phyloP scores from a whole-genome alignment of 2,888 invertebrate species.

The Sialis fuliginosa region DNA sequence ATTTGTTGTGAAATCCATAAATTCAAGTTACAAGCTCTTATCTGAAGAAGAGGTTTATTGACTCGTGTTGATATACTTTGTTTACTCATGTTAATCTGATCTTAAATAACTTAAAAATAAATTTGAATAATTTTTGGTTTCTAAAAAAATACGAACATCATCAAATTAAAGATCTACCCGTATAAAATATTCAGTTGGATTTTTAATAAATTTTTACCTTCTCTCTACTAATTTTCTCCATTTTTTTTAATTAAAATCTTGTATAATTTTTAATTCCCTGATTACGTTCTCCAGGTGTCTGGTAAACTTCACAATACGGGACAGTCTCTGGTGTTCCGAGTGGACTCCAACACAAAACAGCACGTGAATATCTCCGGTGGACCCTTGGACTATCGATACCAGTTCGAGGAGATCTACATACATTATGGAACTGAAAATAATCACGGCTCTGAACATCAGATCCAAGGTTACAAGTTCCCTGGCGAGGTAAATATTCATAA shows the following conservation, averaged over 20 bases:
- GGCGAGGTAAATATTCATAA: conserved; percentile 63
- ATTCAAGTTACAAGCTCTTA: too few species aligned
- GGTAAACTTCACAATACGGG: conserved; percentile 86
- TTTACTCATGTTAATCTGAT: too few species aligned
- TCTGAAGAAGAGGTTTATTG: too few species aligned
- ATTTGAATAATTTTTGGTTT: too few species aligned
- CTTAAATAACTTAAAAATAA: too few species aligned
- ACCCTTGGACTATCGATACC: conserved; percentile 87
- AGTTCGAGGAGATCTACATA: conserved; percentile 89
- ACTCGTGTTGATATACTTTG: too few species aligned
- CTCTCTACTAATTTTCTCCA: not conserved
- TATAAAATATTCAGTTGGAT: not conserved
- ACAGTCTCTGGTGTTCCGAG: conserved; percentile 80
- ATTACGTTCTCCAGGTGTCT: conserved; percentile 44
- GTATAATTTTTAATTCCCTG: conserved; percentile 1
- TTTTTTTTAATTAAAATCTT: not conserved
- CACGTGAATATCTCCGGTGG: conserved; percentile 93
- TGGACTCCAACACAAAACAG: conserved; percentile 77
- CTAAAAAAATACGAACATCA: too few species aligned
- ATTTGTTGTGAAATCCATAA: too few species aligned
- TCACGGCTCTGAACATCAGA: conserved; percentile 89
- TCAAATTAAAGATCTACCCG: too few species aligned
- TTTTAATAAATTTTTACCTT: too few species aligned
- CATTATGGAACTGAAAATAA: conserved; percentile 84
- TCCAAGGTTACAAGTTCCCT: conserved; percentile 89